These are phyloP conservation scores for Poecilia wingei DNA, from an alignment of 2,797 vertebrate genomes.

Conservation along the genomic window DNA sequence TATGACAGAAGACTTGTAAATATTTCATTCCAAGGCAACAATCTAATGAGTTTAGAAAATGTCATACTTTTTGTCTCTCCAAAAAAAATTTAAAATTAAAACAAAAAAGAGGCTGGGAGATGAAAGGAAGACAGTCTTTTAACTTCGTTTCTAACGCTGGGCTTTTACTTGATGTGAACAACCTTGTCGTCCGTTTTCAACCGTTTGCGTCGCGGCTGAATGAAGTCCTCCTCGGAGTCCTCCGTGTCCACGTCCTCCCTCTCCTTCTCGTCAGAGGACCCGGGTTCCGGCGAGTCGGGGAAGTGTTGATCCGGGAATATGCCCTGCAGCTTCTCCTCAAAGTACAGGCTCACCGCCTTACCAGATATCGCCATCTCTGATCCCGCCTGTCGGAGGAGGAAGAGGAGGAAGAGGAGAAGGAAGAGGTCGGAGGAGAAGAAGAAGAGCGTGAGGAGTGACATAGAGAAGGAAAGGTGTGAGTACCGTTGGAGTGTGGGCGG, in stretches of 20 bases:
- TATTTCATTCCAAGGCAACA: constrained; percentile 51
- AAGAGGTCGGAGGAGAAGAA: constrained; percentile 16
- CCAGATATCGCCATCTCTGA: constrained; percentile 99
- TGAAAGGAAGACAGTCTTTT: constrained; percentile 68
- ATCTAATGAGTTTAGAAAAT: constrained; percentile 66
- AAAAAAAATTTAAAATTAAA: constrained; percentile 1
- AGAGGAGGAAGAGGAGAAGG: background rate
- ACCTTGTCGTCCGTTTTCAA: constrained; percentile 96
- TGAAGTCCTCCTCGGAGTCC: constrained; percentile 95
- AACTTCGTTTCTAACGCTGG: constrained; percentile 36
- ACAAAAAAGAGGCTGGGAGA: constrained; percentile 32
- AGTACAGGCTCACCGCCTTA: constrained; percentile 91
- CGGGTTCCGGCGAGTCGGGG: constrained; percentile 86
- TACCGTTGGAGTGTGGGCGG: constrained; percentile 28
- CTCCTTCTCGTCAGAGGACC: constrained; percentile 77
- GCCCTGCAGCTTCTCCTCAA: constrained; percentile 94
- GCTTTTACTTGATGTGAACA: constrained; percentile 93
- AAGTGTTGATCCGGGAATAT: constrained; percentile 94
- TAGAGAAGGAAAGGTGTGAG: constrained; percentile 47
- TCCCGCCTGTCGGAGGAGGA: constrained; percentile 85
- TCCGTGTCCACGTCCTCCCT: constrained; percentile 90
- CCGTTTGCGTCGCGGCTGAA: constrained; percentile 95
- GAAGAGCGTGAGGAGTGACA: constrained; percentile 39
- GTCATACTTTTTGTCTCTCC: constrained; percentile 48
- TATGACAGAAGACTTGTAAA: constrained; percentile 25